These are phyloP conservation scores for Dromaius novaehollandiae DNA, from an alignment of 2,113 vertebrate genomes.

Conservation along the genomic window DNA sequence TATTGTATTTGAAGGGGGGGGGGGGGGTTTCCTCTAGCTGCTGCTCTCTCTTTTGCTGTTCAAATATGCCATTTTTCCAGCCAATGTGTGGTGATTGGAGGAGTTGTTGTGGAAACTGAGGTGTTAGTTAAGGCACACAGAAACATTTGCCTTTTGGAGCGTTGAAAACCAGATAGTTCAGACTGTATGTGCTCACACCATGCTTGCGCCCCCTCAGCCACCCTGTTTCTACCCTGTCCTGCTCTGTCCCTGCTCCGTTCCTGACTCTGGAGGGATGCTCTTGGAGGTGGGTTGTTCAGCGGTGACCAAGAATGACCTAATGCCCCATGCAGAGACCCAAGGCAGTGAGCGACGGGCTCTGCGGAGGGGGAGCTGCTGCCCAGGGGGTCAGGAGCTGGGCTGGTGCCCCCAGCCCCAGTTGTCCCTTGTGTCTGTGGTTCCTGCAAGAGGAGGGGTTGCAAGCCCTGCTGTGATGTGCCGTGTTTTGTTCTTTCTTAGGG, in stretches of 20 bases:
- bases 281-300: accelerated
- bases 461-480: neutral
- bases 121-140: too few species aligned
- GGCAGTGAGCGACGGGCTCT: neutral
- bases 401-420: neutral
- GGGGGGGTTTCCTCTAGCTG: neutral
- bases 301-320: neutral
- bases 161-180: neutral
- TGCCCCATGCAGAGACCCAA: neutral
- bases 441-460: neutral
- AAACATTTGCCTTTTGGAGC: neutral
- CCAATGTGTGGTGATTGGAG: neutral
- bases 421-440: neutral
- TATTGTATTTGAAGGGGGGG: neutral
- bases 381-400: accelerated
- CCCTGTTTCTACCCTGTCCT: neutral
- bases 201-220: accelerated
- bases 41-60: neutral
- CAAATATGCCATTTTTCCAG: neutral
- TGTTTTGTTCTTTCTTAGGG: conserved; percentile 73
- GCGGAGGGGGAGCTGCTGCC: accelerated
- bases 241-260: accelerated
- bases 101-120: neutral
- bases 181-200: neutral
- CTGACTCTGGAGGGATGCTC: neutral